phyloP scores from a whole-genome alignment of 1,140 invertebrate species.

The Rhopalosiphum padi region DNA sequence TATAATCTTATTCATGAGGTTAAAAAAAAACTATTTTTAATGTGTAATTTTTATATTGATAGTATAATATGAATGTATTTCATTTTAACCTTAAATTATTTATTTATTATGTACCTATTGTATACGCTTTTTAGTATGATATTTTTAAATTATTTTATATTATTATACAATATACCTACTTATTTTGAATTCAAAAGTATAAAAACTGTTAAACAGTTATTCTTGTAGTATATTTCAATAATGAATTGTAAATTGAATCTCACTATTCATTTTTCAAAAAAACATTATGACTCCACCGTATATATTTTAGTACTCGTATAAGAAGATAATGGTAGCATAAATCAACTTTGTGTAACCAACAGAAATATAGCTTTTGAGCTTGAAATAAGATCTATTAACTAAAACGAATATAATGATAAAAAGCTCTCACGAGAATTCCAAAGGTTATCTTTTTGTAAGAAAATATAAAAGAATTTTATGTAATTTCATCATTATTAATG shows the following conservation, averaged over 20 bases:
- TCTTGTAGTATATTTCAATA: neutral
- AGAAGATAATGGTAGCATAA: neutral
- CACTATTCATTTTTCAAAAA: neutral
- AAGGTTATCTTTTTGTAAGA: neutral
- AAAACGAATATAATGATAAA: neutral
- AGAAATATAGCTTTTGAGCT: neutral
- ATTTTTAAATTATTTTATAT: neutral
- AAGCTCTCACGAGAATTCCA: neutral
- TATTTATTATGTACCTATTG: neutral
- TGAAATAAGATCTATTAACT: constrained; percentile 30
- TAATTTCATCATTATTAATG: neutral
- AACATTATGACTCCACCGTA: neutral
- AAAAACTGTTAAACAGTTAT: neutral
- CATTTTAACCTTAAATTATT: neutral
- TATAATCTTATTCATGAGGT: neutral
- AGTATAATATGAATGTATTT: neutral
- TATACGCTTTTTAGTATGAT: neutral
- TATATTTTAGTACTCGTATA: neutral
- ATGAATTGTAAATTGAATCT: neutral
- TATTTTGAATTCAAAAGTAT: neutral
- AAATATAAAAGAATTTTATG: constrained; percentile 12
- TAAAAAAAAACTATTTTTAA: neutral
- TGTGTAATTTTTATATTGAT: neutral
- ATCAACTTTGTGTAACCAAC: neutral
- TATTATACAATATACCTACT: neutral